Evolutionary conservation across 2,888 invertebrate genomes (phyloP), one percentile per base, ranked within the genome.

Genomic region (Conus canariensis): DNA sequence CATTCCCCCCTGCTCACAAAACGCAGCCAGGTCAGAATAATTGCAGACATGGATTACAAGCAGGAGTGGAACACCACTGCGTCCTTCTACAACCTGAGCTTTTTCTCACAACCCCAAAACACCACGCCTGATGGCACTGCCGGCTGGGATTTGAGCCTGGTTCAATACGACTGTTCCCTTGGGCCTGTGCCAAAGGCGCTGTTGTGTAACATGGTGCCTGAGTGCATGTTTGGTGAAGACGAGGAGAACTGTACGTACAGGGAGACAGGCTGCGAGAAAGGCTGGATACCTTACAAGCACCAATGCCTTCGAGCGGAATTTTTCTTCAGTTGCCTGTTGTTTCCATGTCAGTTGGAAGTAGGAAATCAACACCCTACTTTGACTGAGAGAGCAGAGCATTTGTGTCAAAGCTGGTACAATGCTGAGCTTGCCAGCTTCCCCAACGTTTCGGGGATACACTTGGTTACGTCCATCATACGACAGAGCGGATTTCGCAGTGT

Each of bases 161-260:
- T 22, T 19, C 70, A 74, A n/a, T 74, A 74, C 70, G n/a, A 74
- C 19, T 74, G 70, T 22, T 74, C 70, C 14, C 22, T 8, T 1
- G 70, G 70, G 19, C n/a, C 19, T 10, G 22, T 88, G 10, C 88
- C 88, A 7, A 3, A 56, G 30, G 88, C 45, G 19, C 25, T 88
- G 22, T 22, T 70, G 74, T 88, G 88, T 16, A 56, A 88, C 74
- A 77, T 58, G 77, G 59, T 88, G 10, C 22, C 14, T 6, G 70
- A 88, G 74, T 88, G 88, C 22, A 12, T n/a, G 12, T n/a, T 10
- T 12, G 88, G 88, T 14, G 88, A 88, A 25, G 88, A 88, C 16
- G 88, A 88, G 59, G 77, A 22, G 4, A 19, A 58, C 88, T 88
- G 88, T 16, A 25, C n/a, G 4, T 88, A 88, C 88, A 45, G n/a